These are phyloP conservation scores for Canis aureus DNA, from an alignment of 2,113 vertebrate genomes.

Conservation along the genomic window DNA sequence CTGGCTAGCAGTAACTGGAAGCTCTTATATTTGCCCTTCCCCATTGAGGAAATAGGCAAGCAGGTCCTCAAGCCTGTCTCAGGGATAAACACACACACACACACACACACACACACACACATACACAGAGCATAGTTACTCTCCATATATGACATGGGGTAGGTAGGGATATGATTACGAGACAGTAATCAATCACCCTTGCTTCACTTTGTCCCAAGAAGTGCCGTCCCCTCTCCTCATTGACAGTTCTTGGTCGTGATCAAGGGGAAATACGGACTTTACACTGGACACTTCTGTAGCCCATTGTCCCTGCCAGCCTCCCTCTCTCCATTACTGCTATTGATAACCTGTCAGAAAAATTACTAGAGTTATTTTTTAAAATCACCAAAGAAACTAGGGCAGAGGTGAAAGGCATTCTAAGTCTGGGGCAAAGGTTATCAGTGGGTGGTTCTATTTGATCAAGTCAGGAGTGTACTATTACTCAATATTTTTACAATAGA, in stretches of 20 bases:
- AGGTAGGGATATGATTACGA: neutral
- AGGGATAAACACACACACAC: neutral
- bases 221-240: neutral
- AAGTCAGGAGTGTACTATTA: neutral
- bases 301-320: neutral
- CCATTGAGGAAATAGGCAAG: neutral
- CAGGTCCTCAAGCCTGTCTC: neutral
- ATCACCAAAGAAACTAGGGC: neutral
- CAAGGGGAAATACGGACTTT: neutral
- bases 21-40: constrained; percentile 8
- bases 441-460: neutral
- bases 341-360: neutral
- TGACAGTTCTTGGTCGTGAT: neutral
- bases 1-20: neutral
- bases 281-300: neutral
- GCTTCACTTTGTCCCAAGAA: neutral
- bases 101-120: neutral
- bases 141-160: neutral
- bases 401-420: constrained; percentile 21
- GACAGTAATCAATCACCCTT: neutral
- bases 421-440: neutral
- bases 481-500: neutral
- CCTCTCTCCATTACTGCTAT: neutral
- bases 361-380: neutral
- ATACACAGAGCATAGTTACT: neutral